phyloP scores from a whole-genome alignment of 2,797 vertebrate genomes.

The Sebastiscus albofasciatus region DNA sequence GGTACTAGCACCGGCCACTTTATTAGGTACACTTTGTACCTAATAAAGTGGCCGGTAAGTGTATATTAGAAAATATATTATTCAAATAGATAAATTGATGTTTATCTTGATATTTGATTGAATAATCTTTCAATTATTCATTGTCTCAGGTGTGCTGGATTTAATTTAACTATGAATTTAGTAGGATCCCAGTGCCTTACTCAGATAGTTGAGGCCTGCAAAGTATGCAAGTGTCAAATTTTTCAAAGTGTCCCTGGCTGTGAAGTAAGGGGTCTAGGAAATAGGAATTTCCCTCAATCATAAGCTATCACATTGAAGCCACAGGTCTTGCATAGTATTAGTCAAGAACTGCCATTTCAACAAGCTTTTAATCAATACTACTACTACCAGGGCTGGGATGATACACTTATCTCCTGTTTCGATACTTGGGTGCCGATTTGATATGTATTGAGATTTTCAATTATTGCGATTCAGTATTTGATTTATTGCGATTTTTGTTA shows the following conservation, averaged over 20 bases:
- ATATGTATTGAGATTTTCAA: no score
- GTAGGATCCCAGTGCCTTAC: not conserved
- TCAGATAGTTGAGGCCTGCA: not conserved
- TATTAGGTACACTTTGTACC: no score
- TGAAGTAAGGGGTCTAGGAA: slow-evolving; percentile 1
- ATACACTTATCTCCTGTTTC: no score
- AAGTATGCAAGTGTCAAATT: not conserved
- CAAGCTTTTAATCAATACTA: not conserved
- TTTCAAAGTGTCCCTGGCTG: slow-evolving; percentile 2
- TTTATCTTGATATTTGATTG: not conserved
- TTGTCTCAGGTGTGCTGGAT: not conserved
- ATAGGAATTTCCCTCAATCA: slow-evolving; percentile 17
- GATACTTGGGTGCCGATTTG: no score
- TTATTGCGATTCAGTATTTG: no score
- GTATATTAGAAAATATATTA: not conserved
- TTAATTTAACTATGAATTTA: not conserved
- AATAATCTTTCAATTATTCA: not conserved
- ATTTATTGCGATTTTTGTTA: no score
- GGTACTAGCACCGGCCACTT: no score
- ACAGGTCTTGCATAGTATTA: not conserved
- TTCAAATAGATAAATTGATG: not conserved
- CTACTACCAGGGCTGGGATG: not conserved
- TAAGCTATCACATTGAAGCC: not conserved
- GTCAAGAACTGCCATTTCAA: not conserved
- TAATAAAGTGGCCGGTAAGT: no score